Percentiles rank a stretch among this genome's conserved stretches.
These are phyloP conservation scores for Tokudaia muenninki DNA, from an alignment of 2,797 vertebrate genomes.

Conservation along the genomic window DNA sequence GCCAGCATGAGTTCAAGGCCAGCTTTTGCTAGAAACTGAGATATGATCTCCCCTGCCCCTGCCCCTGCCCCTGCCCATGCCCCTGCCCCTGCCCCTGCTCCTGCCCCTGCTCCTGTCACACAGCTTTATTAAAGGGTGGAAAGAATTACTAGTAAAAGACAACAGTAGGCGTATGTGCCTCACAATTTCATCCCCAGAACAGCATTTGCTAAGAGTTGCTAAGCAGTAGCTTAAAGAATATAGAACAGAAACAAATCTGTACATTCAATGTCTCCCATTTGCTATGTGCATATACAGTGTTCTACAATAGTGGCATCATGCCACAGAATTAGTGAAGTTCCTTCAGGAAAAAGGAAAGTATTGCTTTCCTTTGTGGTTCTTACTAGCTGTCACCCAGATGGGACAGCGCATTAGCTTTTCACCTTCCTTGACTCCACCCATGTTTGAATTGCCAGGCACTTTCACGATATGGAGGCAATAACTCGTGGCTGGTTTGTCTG, in stretches of 20 bases:
- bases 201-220: neutral
- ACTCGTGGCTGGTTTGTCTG: neutral
- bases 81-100: neutral
- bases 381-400: neutral
- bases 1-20: neutral
- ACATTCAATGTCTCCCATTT: neutral
- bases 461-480: neutral
- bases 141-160: neutral
- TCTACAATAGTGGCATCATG: neutral
- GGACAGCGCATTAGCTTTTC: slow-evolving; percentile 15
- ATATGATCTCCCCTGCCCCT: neutral
- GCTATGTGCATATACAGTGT: neutral
- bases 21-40: neutral
- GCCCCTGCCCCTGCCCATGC: no score
- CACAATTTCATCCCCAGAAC: neutral
- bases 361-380: neutral
- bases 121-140: neutral
- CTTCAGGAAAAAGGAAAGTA: neutral
- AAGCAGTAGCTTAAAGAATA: neutral
- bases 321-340: neutral
- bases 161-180: neutral
- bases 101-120: neutral
- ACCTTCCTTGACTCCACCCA: neutral
- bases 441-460: neutral
- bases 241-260: neutral